These are phyloP conservation scores for Drosophila ananassae DNA, from an alignment of 1,140 invertebrate genomes.

Conservation along the genomic window DNA sequence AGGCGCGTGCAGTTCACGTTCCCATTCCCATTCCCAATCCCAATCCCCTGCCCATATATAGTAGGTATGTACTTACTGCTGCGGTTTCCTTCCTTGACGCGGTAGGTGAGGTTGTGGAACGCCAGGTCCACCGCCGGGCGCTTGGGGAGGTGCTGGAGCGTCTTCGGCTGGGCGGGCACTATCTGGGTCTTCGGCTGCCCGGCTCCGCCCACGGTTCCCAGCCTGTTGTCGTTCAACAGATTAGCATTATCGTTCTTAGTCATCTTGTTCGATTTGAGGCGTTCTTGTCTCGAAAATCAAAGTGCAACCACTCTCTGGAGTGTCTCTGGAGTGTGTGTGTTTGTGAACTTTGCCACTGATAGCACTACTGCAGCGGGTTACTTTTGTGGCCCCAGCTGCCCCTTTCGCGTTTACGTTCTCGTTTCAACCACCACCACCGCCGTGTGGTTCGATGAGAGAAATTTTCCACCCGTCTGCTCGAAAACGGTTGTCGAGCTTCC, in stretches of 20 bases:
- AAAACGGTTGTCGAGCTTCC: conserved; percentile 25
- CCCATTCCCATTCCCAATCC: neutral
- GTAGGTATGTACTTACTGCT: conserved; percentile 88
- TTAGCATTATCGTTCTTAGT: conserved; percentile 84
- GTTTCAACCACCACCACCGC: conserved; percentile 64
- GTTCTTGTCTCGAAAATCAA: conserved; percentile 9
- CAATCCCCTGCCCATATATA: neutral
- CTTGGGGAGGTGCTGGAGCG: conserved; percentile 92
- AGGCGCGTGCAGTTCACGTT: neutral
- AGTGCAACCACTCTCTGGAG: conserved; percentile 45
- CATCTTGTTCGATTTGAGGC: conserved; percentile 62
- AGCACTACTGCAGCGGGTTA: conserved; percentile 21
- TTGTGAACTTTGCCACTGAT: conserved; percentile 33
- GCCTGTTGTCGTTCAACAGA: conserved; percentile 85
- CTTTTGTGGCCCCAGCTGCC: conserved; percentile 19
- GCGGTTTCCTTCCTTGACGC: conserved; percentile 91
- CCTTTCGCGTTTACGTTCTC: conserved; percentile 24
- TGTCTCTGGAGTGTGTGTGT: conserved; percentile 12
- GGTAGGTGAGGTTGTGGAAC: conserved; percentile 93
- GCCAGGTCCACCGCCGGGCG: conserved; percentile 94
- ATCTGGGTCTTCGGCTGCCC: conserved; percentile 71
- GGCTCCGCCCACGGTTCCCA: conserved; percentile 44
- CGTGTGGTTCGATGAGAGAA: conserved; percentile 45
- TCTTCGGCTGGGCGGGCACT: conserved; percentile 89
- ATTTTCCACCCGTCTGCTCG: conserved; percentile 71